Evolutionary conservation across 2,113 vertebrate species (phyloP).

Genomic region (Polyodon spathula): DNA sequence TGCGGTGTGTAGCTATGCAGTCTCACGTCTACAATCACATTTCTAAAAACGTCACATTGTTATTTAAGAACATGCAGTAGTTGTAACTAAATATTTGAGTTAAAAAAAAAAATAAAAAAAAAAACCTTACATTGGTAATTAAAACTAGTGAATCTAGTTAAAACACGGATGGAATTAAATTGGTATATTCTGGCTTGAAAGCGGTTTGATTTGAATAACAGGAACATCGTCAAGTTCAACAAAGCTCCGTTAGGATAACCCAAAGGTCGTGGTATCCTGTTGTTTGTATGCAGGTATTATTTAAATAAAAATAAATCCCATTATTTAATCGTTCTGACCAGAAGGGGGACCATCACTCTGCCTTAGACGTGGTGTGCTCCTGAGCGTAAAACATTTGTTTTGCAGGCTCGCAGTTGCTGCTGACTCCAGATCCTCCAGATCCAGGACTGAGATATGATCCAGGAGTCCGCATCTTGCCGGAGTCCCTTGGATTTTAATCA

Average conservation of each 20-base stretch:
- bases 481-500: conserved; percentile 94
- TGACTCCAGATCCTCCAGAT: conserved; percentile 49
- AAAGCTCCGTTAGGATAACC: not conserved
- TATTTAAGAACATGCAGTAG: no score
- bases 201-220: not conserved
- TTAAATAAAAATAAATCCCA: conserved; percentile 32
- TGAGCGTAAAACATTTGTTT: conserved; percentile 29
- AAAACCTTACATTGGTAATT: no score
- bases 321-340: conserved; percentile 71
- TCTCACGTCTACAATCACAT: no score
- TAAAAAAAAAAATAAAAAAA: no score
- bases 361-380: conserved; percentile 31
- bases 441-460: conserved; percentile 56
- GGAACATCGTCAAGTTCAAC: not conserved
- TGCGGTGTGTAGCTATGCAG: no score
- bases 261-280: conserved; percentile 1
- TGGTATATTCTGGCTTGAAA: no score
- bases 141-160: no score
- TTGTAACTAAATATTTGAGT: no score
- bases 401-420: conserved; percentile 24
- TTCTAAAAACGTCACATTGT: no score
- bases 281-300: conserved; percentile 6
- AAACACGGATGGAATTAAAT: no score
- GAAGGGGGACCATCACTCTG: conserved; percentile 85
- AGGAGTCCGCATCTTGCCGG: conserved; percentile 84